Evolutionary conservation across 2,888 invertebrate genomes (phyloP), one percentile per base, ranked within the genome.

Genomic region (Agapostemon virescens): DNA sequence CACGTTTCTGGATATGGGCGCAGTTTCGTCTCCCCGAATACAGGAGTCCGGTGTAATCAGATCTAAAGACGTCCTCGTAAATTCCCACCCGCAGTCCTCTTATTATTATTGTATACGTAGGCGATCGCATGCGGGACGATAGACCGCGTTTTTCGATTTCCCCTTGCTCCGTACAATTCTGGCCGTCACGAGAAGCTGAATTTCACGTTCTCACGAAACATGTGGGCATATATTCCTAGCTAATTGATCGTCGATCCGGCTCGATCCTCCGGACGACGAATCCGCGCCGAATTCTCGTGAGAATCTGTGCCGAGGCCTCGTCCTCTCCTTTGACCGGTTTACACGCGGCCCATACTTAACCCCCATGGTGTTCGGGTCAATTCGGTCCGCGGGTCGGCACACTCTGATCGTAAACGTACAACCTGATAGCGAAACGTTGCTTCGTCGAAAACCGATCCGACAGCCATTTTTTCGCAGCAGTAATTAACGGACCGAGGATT

Each of bases 171-270:
- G 76, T 79, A 6, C 30, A 26, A 2, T 79, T 63, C 67, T 64
- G 66, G 81, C 49, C 77, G 66, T 83, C 85, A 87, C 81, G 87
- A 88, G 87, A 90, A 89, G 68, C 66, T 26, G 73, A 85, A 33
- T 81, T 84, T 82, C 74, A 75, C 81, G 83, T 90, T 90, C 90
- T 90, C 90, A 90, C 90, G 90, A 84, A 90, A 86, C 77, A 90
- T 90, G 90, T 87, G 90, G 90, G 90, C 78, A 82, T 66, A 61
- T 42, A 26, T 69, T 30, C 55, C 38, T 42, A 45, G 71, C 66
- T 87, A 82, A 84, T 78, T 82, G 78, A 49, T 69, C 82, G 49
- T 61, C 74, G 13, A 82, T 82, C 67, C 3, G 82, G 30, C 66
- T 55, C 15, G 38, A 23, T 26, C 38, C 45, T 36, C 11, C 30